Base-by-base conservation (phyloP, 2,888 invertebrate genomes). In the Caenorhabditis macrosperma region DNA sequence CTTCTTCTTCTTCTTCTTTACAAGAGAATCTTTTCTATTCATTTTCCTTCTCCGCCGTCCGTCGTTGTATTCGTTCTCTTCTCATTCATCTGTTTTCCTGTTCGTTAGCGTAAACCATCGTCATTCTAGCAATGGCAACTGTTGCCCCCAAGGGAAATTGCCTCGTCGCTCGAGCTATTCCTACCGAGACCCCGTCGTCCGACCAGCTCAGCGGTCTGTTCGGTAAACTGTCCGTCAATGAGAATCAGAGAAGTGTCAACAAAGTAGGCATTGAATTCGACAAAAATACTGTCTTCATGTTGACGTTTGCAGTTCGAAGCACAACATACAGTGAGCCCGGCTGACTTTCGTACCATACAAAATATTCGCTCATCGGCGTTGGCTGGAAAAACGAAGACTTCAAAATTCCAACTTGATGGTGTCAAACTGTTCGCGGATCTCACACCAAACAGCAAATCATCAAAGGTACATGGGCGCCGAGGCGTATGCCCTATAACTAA, bases 361-460 rank as follows among this genome's bases (percentile, higher is more conserved):
- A 86, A 85, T 52, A 82, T 89, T 26, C 83, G 90, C 9, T 86
- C 87, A 5, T 87, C 86, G 7, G 90, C 89, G 12, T 83, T 90
- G 67, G 90, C 90, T 7, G 80, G 83, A 26, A 89, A 89, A 75
- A 87, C 88, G 26, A 90, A 89, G 67, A 87, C 89, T 9, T 84
- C 85, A n/a, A 89, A 88, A 64, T 87, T 88, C 68, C 83, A 85
- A 26, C 84, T 86, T n/a, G 78, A 78, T 28, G 82, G 84, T 1
- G 74, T 82, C 5, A 84, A 84, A 44, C 82, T 90, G 10, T 87
- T 86, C 68, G 83, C 82, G 1, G 90, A 90, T 72, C 76, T 90
- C 26, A 67, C 75, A 15, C 60, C 71, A 12, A 69, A 68, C 35
- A 57, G 28, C 44, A 64, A 67, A 12, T 15, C 33, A 5, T 20